A percentile compares a stretch with the other conserved stretches of the same genome.
phyloP scores from a whole-genome alignment of 2,797 vertebrate genomes.

The Decapterus maruadsi region DNA sequence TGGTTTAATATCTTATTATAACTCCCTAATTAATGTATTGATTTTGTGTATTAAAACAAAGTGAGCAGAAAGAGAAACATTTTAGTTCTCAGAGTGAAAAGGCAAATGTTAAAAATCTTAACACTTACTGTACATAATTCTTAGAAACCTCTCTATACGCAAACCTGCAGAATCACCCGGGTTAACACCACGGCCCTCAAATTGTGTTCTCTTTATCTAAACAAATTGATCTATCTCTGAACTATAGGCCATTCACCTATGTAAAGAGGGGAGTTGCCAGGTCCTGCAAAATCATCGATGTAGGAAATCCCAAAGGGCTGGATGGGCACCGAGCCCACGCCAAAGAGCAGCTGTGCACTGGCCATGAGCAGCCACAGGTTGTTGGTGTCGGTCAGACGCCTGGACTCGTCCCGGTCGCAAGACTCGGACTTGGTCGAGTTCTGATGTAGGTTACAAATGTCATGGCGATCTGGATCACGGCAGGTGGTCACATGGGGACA shows the following conservation, averaged over 20 bases:
- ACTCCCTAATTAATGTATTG: neutral
- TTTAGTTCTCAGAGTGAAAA: too few species aligned
- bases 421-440: conserved; percentile 70
- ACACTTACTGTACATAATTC: too few species aligned
- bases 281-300: conserved; percentile 92
- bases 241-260: conserved; percentile 85
- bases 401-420: conserved; percentile 78
- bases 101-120: too few species aligned
- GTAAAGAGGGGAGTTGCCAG: conserved; percentile 92
- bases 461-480: conserved; percentile 61
- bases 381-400: conserved; percentile 76
- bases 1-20: too few species aligned
- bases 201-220: neutral
- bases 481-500: neutral
- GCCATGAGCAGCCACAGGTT: conserved; percentile 93
- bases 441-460: conserved; percentile 85
- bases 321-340: conserved; percentile 94
- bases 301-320: conserved; percentile 99
- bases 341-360: conserved; percentile 92
- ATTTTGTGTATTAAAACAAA: neutral
- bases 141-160: neutral
- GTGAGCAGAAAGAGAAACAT: neutral
- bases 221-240: conserved; percentile 10
- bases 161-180: neutral
- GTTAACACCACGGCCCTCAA: neutral